phyloP scores from a whole-genome alignment of 2,888 invertebrate species.

The Drosophila fulvimacula region DNA sequence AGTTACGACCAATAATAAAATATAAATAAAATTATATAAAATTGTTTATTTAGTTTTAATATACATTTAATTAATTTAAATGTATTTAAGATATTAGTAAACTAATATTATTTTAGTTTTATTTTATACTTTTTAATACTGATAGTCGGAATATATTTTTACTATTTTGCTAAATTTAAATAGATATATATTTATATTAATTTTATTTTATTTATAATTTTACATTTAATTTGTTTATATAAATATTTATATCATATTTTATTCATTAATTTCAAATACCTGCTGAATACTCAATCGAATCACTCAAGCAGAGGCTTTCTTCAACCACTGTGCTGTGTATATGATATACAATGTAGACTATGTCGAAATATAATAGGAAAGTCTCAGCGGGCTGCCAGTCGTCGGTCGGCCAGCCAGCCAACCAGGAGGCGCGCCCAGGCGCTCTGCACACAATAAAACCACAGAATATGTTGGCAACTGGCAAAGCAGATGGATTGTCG shows the following conservation, averaged over 20 bases:
- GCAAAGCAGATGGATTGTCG: conserved; percentile 83
- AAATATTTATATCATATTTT: neutral
- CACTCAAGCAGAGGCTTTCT: neutral
- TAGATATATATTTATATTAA: neutral
- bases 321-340: conserved; percentile 46
- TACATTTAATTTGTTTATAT: neutral
- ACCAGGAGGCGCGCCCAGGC: conserved; percentile 75
- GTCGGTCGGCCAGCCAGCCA: conserved; percentile 67
- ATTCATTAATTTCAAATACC: neutral
- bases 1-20: too few species aligned
- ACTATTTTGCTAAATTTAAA: too few species aligned
- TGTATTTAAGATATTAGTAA: too few species aligned
- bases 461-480: conserved; percentile 85
- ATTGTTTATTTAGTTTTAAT: too few species aligned
- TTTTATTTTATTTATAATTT: neutral
- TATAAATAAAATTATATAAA: too few species aligned
- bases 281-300: neutral
- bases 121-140: neutral
- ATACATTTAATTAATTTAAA: too few species aligned
- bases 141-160: too few species aligned
- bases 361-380: conserved; percentile 24
- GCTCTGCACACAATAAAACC: conserved; percentile 79
- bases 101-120: neutral
- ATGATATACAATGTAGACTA: conserved; percentile 26
- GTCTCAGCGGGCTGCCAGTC: conserved; percentile 26